Conservation (phyloP, 37 sponge, comb jelly and placozoan species). For the Halisarca cf. caerulea region DNA sequence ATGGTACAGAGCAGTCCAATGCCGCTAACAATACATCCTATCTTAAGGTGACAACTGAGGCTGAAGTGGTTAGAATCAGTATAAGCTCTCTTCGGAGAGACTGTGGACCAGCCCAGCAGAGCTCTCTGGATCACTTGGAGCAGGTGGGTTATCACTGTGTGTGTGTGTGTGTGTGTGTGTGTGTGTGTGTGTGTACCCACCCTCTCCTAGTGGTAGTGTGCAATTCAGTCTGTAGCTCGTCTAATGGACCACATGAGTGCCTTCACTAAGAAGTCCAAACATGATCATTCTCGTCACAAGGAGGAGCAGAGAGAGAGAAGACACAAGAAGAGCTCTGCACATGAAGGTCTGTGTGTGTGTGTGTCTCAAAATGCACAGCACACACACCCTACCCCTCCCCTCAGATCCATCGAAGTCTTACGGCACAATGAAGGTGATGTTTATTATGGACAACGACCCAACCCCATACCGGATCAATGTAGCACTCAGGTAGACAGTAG, state of each 20-base stretch:
- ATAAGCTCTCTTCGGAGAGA: neutral
- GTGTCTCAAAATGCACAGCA: neutral
- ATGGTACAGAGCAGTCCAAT: no score
- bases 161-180: no score
- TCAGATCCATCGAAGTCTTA: neutral
- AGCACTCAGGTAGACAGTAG: neutral
- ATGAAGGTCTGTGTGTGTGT: neutral
- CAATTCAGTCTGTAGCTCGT: neutral
- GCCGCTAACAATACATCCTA: neutral
- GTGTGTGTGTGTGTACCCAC: neutral
- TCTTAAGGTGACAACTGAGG: neutral
- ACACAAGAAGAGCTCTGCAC: neutral
- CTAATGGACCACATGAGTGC: conserved; percentile 17
- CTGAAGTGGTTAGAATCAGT: neutral
- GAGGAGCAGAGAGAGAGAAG: neutral
- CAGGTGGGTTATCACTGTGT: no score
- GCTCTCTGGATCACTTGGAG: conserved; percentile 13
- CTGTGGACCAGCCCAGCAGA: neutral
- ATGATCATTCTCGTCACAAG: neutral
- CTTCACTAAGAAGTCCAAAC: neutral
- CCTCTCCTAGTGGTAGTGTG: neutral
- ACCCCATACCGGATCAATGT: conserved; percentile 9
- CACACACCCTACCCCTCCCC: neutral
- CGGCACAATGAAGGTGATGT: neutral
- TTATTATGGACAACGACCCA: neutral